A percentile compares a stretch with the other conserved stretches of the same genome.
Conservation (phyloP, 2,888 invertebrate genomes). For the Cryptophagus acutangulus region DNA sequence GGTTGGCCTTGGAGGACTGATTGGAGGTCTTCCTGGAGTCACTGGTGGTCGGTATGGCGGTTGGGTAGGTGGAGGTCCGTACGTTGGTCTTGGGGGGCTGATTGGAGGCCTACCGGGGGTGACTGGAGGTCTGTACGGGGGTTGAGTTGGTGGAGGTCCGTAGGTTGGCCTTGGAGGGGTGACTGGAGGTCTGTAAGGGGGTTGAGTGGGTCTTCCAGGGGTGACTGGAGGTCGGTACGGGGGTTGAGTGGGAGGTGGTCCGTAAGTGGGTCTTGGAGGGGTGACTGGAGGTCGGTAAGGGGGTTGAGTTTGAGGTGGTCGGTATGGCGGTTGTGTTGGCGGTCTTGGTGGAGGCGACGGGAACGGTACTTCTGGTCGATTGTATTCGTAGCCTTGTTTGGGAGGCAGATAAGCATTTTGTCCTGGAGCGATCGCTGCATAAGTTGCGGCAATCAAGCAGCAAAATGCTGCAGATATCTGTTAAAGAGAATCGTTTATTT, state of each 20-base stretch:
- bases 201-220: conserved; percentile 14
- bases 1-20: conserved; percentile 8
- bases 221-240: conserved; percentile 13
- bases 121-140: conserved; percentile 12
- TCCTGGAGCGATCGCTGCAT: conserved; percentile 57
- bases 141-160: conserved; percentile 15
- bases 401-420: conserved; percentile 73
- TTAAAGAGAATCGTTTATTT: too few relatives aligned
- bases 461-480: conserved; percentile 50
- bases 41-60: conserved; percentile 12
- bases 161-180: conserved; percentile 13
- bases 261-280: conserved; percentile 4
- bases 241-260: conserved; percentile 10
- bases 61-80: conserved; percentile 15
- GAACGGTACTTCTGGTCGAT: conserved; percentile 61
- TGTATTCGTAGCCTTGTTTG: conserved; percentile 69
- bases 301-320: conserved; percentile 19
- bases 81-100: conserved; percentile 11
- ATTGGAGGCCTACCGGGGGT: conserved; percentile 10
- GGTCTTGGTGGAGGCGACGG: conserved; percentile 41
- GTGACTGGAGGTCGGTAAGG: conserved; percentile 11
- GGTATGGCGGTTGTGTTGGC: conserved; percentile 20
- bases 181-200: conserved; percentile 25
- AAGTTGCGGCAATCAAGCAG: conserved; percentile 47
- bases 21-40: too few relatives aligned